Evolutionary conservation across 2,113 vertebrate species (phyloP).

Genomic region (Ochotona curzoniae): DNA sequence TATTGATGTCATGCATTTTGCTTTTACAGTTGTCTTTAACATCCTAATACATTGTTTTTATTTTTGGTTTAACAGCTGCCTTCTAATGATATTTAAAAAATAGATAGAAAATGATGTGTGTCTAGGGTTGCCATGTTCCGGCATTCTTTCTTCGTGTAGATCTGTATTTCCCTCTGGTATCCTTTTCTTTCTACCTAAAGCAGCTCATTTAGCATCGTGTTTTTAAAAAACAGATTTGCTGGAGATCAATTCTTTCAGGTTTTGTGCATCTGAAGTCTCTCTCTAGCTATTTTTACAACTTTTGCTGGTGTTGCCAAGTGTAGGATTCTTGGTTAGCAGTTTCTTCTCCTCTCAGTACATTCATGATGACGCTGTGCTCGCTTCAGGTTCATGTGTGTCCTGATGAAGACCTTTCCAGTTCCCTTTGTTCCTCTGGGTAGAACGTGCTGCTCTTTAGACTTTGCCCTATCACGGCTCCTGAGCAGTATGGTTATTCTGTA

Average conservation of each 20-base stretch:
- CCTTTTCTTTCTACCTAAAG: not conserved
- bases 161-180: not conserved
- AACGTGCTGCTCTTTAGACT: not conserved
- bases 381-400: not conserved
- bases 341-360: not conserved
- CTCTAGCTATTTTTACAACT: not conserved
- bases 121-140: not conserved
- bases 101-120: not conserved
- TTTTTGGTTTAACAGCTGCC: slow-evolving; percentile 12
- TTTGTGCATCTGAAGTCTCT: not conserved
- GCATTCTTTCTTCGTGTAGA: not conserved
- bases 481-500: not conserved
- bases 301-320: not conserved
- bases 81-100: not conserved
- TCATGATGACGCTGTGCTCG: not conserved
- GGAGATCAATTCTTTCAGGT: not conserved
- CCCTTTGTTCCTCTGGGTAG: not conserved
- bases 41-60: not conserved
- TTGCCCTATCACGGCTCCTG: not conserved
- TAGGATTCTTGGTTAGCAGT: not conserved
- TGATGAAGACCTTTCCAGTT: not conserved
- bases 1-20: not conserved
- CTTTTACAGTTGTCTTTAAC: not conserved
- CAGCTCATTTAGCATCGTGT: not conserved
- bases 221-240: not conserved